Conservation (phyloP, 2,888 invertebrate species). For the Amblyjoppa proteus region DNA sequence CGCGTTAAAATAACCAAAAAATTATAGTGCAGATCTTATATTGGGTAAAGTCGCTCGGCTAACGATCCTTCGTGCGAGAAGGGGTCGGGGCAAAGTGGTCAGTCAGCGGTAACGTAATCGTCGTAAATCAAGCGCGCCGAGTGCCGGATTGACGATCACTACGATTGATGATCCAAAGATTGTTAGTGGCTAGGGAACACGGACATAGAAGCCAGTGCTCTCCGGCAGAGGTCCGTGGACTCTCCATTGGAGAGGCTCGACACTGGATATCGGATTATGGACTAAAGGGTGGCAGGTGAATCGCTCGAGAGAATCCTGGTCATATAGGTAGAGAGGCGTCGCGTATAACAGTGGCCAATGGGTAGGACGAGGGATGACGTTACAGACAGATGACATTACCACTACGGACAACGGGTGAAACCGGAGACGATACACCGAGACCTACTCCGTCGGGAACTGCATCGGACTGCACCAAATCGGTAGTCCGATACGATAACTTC, state of each 20-base stretch:
- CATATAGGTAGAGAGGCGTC: conserved; percentile 30
- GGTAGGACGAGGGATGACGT: conserved; percentile 73
- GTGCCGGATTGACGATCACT: conserved; percentile 61
- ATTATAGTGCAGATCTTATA: background rate
- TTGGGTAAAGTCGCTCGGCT: conserved; percentile 24
- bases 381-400: conserved; percentile 80
- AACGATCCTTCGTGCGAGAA: conserved; percentile 29
- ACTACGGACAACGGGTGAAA: conserved; percentile 69
- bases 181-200: conserved; percentile 42
- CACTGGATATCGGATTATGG: conserved; percentile 70
- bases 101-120: conserved; percentile 46
- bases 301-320: conserved; percentile 57
- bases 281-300: conserved; percentile 64
- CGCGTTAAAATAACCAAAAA: background rate
- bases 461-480: conserved; percentile 50
- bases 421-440: conserved; percentile 62
- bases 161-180: conserved; percentile 67
- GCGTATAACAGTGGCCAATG: conserved; percentile 24
- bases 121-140: conserved; percentile 58
- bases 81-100: conserved; percentile 12
- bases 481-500: conserved; percentile 37
- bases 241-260: conserved; percentile 56
- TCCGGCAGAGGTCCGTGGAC: background rate
- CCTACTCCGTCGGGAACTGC: conserved; percentile 58
- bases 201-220: conserved; percentile 19